phyloP scores from a whole-genome alignment of 2,888 invertebrate species.

The Lordiphosa fenestrarum region DNA sequence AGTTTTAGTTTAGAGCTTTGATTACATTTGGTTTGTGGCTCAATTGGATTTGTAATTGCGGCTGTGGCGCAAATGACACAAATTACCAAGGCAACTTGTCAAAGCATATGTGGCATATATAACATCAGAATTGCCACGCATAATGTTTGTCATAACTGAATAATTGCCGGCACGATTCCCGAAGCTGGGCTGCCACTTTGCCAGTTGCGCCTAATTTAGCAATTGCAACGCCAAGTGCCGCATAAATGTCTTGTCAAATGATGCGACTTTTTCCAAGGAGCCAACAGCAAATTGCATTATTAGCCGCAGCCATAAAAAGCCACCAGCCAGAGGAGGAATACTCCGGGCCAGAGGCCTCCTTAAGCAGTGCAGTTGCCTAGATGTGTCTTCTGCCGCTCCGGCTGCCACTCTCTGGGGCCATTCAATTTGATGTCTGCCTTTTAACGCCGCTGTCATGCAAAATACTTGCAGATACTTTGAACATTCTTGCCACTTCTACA shows the following conservation, averaged over 20 bases:
- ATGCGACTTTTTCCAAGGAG: conserved; percentile 63
- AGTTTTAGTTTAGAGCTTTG: not conserved
- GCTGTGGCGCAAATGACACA: conserved; percentile 22
- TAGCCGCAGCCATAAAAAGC: conserved; percentile 68
- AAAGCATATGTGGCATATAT: conserved; percentile 46
- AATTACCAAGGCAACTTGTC: conserved; percentile 40
- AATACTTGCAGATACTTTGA: conserved; percentile 67
- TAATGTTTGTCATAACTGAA: conserved; percentile 69
- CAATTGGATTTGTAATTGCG: conserved; percentile 13
- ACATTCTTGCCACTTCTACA: conserved; percentile 38
- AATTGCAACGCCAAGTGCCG: conserved; percentile 70
- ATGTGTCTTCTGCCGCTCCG: conserved; percentile 1
- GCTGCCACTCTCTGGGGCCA: conserved; percentile 38
- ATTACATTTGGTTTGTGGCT: conserved; percentile 8
- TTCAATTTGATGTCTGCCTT: conserved; percentile 69
- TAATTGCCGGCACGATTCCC: conserved; percentile 45
- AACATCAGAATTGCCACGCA: conserved; percentile 45
- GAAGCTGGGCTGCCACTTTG: conserved; percentile 39
- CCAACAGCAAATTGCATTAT: conserved; percentile 68
- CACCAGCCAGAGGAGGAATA: conserved; percentile 19
- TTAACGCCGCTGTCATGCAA: conserved; percentile 66
- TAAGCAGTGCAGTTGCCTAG: conserved; percentile 7
- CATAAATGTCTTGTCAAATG: conserved; percentile 74
- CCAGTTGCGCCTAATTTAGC: conserved; percentile 72
- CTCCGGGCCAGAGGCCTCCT: conserved; percentile 22